These are phyloP conservation scores for Drosophila melanosoma DNA, from an alignment of 2,888 invertebrate genomes.

Conservation along the genomic window DNA sequence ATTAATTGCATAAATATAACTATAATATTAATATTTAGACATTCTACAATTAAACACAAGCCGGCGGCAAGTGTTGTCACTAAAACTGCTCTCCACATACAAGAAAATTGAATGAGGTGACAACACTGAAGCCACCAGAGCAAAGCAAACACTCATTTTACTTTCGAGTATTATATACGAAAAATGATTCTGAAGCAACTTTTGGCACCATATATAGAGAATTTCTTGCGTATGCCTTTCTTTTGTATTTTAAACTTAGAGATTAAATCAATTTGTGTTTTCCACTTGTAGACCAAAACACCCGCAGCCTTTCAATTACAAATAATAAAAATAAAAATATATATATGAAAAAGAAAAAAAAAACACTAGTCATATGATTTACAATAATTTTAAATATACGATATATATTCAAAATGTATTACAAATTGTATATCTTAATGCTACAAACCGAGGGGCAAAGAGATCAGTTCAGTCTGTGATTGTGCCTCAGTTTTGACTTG, in stretches of 20 bases:
- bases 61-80: constrained; percentile 28
- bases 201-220: constrained; percentile 41
- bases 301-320: constrained; percentile 71
- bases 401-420: constrained; percentile 44
- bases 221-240: constrained; percentile 62
- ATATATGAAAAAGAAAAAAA: constrained; percentile 3
- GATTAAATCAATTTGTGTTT: constrained; percentile 22
- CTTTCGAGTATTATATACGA: constrained; percentile 51
- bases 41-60: constrained; percentile 35
- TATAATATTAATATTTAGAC: constrained; percentile 49
- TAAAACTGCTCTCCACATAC: neutral
- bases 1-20: constrained; percentile 40
- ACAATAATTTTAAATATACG: constrained; percentile 64
- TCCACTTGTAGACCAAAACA: constrained; percentile 63
- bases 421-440: constrained; percentile 42
- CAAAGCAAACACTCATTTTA: constrained; percentile 23
- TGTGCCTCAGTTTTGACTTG: constrained; percentile 47
- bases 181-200: constrained; percentile 35
- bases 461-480: constrained; percentile 13
- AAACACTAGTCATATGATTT: constrained; percentile 72
- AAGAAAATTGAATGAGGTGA: constrained; percentile 12
- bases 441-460: constrained; percentile 37
- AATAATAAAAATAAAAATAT: constrained; percentile 35
- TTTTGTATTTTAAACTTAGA: constrained; percentile 44
- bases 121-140: constrained; percentile 2